These are phyloP conservation scores for Drosophila yooni DNA, from an alignment of 2,888 invertebrate species.

Conservation along the genomic window DNA sequence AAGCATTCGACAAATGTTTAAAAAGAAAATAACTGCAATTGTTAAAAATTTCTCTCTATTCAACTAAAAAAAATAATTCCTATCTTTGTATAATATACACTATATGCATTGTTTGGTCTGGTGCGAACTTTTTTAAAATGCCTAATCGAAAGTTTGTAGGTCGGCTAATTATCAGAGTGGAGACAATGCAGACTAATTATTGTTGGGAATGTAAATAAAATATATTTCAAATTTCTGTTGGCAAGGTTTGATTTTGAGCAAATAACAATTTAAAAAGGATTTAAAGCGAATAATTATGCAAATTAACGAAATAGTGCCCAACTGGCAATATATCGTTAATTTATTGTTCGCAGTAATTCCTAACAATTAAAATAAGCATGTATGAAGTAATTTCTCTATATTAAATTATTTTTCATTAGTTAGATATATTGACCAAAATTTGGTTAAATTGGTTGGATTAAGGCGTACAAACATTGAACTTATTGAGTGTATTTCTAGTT, in stretches of 20 bases:
- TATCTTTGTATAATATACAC: no score
- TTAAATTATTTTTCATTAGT: conserved; percentile 45
- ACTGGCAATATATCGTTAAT: not conserved
- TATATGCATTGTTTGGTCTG: no score
- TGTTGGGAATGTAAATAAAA: not conserved
- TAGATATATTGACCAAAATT: conserved; percentile 48
- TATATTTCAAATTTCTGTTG: not conserved
- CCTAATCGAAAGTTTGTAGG: not conserved
- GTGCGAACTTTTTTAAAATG: no score
- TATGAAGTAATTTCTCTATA: not conserved
- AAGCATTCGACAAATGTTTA: not conserved
- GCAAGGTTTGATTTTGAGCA: not conserved
- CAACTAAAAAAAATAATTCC: no score
- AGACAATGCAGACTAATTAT: not conserved
- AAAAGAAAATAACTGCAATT: not conserved
- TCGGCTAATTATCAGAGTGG: not conserved
- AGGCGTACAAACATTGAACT: conserved; percentile 1
- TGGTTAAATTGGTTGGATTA: conserved; percentile 10
- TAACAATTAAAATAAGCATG: not conserved
- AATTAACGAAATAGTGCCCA: not conserved
- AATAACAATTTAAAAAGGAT: not conserved
- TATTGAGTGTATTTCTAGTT: conserved; percentile 40
- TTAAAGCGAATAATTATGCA: not conserved
- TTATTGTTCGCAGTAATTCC: not conserved
- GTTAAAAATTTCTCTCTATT: not conserved